These are phyloP conservation scores for Zaprionus kolodkinae DNA, from an alignment of 1,140 invertebrate genomes.

Conservation along the genomic window DNA sequence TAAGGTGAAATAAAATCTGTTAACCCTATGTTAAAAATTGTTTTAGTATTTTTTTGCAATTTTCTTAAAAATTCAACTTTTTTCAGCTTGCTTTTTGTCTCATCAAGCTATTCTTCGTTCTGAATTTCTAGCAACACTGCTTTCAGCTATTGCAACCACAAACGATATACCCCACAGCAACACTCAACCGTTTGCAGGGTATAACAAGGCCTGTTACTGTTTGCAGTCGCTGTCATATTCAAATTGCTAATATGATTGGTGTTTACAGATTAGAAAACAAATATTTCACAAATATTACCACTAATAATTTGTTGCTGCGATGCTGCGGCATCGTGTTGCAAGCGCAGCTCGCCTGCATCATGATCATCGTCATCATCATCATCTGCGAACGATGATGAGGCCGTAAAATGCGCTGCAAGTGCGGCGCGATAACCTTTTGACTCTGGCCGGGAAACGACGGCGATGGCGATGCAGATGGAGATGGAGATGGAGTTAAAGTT, in stretches of 20 bases:
- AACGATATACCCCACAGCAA: slow-evolving; percentile 7
- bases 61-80: too few species aligned
- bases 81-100: too few species aligned
- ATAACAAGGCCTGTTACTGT: slow-evolving; percentile 77
- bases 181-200: background rate
- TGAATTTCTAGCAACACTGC: accelerated
- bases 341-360: slow-evolving; percentile 33
- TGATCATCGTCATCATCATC: slow-evolving; percentile 20
- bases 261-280: slow-evolving; percentile 84
- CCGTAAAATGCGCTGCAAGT: slow-evolving; percentile 74
- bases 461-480: slow-evolving; percentile 5
- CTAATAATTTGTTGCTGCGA: slow-evolving; percentile 77
- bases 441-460: slow-evolving; percentile 54
- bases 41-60: too few species aligned
- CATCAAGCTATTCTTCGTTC: too few species aligned
- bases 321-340: slow-evolving; percentile 42
- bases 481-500: slow-evolving; percentile 19
- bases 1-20: too few species aligned
- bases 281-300: slow-evolving; percentile 84
- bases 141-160: background rate
- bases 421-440: slow-evolving; percentile 84
- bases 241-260: slow-evolving; percentile 84
- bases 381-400: slow-evolving; percentile 51
- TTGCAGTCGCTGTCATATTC: slow-evolving; percentile 80
- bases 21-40: too few species aligned